A percentile compares a stretch with the other conserved stretches of the same genome.
Conservation (phyloP, 2,113 vertebrate species). For the Odontophorus gujanensis region DNA sequence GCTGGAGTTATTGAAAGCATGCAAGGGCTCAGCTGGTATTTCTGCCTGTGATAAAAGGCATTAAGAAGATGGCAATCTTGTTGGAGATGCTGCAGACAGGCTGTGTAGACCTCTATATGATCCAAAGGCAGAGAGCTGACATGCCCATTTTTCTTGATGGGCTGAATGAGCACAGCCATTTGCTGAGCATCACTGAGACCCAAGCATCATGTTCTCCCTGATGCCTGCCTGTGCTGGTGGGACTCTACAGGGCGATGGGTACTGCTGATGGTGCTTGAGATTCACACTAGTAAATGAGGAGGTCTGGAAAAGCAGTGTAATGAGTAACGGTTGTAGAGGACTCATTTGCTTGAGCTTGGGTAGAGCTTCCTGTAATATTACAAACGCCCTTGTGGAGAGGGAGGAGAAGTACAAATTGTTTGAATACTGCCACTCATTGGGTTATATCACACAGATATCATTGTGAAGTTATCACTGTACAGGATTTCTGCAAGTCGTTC, state of each 20-base stretch:
- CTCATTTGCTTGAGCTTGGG: not conserved
- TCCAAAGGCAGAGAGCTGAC: not conserved
- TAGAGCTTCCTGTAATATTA: not conserved
- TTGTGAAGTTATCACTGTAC: not conserved
- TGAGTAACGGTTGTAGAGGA: not conserved
- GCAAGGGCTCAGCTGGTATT: not conserved
- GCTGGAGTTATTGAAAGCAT: not conserved
- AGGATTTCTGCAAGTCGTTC: not conserved
- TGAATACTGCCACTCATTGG: fast-evolving
- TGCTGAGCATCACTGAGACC: not conserved
- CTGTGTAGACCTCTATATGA: not conserved
- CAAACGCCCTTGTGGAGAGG: not conserved
- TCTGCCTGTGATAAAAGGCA: not conserved
- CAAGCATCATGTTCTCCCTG: not conserved
- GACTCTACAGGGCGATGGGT: not conserved
- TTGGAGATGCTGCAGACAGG: not conserved
- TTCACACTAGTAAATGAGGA: not conserved
- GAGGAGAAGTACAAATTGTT: not conserved
- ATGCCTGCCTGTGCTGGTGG: not conserved
- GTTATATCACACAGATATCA: not conserved
- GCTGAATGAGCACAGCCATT: not conserved
- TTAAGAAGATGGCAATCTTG: not conserved
- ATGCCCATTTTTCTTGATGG: not conserved
- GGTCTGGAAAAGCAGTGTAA: not conserved
- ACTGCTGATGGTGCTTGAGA: not conserved